Evolutionary conservation across 2,888 invertebrate species (phyloP), one percentile per base, ranked within the genome.

Genomic region (Polydrusus pterygomalis): DNA sequence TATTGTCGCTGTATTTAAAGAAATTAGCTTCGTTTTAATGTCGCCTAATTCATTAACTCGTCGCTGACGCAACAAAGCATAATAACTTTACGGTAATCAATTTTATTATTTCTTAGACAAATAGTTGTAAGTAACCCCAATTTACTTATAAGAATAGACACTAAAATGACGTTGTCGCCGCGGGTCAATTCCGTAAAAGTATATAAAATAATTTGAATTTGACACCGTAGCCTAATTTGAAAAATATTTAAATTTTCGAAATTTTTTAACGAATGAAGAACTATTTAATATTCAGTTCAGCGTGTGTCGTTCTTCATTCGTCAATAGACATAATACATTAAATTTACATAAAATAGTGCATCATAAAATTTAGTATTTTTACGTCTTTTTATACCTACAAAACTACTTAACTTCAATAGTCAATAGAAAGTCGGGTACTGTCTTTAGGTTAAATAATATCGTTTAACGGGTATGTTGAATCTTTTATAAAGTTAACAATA

Each of bases 331-430:
- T n/a, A n/a, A n/a, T 15, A 45, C 18, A 60, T 38, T 60, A 17
- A 38, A 60, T 60, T 60, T 38, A 18, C 17, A 60, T 60, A 60
- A 60, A 47, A 47, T 47, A 9, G 15, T 47, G 47, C 47, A 47
- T 9, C 25, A 54, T 54, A 13, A 54, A 30, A 20, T 25, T 5
- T 54, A 25, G 25, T 25, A 54, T 30, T 18, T 15, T 51, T 6
- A 7, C 8, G 1, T 10, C 8, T 6, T 9, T 34, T 34, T 34
- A 7, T 34, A 8, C 34, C 1, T 34, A 2, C 34, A 34, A 34
- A 6, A 34, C 30, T 30, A 30, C 30, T 34, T 34, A 6, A 34
- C 9, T 34, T 34, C 34, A 10, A 18, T 51, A 18, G 18, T 10
- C 1, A 51, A 20, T 51, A 51, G 49, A 51, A 51, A 51, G 49